These are phyloP conservation scores for Agelastica alni DNA, from an alignment of 2,888 invertebrate species.

Conservation along the genomic window DNA sequence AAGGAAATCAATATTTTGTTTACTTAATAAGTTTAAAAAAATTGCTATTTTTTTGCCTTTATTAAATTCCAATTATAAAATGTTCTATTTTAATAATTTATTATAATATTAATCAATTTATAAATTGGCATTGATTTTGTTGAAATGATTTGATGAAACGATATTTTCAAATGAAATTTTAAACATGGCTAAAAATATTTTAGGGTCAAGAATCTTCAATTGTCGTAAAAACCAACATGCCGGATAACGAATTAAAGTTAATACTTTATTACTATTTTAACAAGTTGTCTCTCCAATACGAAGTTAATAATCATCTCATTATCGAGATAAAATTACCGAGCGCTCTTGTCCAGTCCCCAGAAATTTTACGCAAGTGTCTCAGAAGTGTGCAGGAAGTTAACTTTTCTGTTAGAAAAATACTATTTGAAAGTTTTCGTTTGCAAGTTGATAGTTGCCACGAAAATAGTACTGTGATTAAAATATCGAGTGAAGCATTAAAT, in stretches of 20 bases:
- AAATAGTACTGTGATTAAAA: neutral
- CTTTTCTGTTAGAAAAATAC: slow-evolving; percentile 8
- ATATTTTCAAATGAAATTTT: no score
- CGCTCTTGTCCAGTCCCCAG: slow-evolving; percentile 2
- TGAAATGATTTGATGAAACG: no score
- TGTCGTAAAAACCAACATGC: slow-evolving; percentile 15
- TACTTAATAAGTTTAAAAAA: no score
- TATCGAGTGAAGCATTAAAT: slow-evolving; percentile 8
- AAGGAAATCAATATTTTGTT: no score
- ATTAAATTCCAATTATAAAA: no score
- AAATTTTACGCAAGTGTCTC: slow-evolving; percentile 6
- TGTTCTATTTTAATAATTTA: no score
- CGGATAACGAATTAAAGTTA: slow-evolving; percentile 21
- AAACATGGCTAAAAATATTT: no score
- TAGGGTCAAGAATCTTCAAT: slow-evolving; percentile 15
- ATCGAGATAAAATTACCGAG: slow-evolving; percentile 20
- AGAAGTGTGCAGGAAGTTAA: slow-evolving; percentile 20
- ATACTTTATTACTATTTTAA: slow-evolving; percentile 13
- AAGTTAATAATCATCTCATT: neutral
- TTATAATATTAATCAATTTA: no score
- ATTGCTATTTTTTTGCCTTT: no score
- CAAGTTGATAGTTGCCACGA: neutral
- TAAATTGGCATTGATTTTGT: no score
- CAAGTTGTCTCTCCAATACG: neutral
- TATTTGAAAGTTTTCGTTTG: slow-evolving; percentile 13